Evolutionary conservation across 1,140 invertebrate genomes (phyloP).

Genomic region (Acromyrmex echinatior): DNA sequence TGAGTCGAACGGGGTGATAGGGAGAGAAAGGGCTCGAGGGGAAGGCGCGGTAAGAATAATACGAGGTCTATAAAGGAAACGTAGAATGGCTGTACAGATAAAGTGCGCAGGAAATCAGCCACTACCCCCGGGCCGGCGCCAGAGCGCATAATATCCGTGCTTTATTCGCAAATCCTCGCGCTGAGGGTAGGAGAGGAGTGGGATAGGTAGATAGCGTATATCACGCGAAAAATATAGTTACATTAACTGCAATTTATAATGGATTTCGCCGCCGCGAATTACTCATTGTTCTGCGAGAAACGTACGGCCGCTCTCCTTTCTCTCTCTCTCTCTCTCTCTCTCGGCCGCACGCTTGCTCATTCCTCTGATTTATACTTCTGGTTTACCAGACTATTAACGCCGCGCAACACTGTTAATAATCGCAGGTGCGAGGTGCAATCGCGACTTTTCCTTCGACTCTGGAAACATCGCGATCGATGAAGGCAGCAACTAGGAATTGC

Average conservation of each 20-base stretch:
- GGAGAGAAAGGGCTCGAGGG: not conserved
- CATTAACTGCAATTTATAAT: conserved; percentile 66
- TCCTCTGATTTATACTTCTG: conserved; percentile 63
- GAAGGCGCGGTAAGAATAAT: conserved; percentile 53
- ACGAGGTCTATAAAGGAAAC: conserved; percentile 61
- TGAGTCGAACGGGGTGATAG: not conserved
- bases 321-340: no score
- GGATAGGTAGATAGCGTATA: conserved; percentile 53
- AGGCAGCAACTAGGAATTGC: not conserved
- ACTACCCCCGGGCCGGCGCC: conserved; percentile 19
- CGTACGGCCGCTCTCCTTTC: conserved; percentile 18
- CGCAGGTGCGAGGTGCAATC: conserved; percentile 5
- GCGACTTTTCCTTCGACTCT: conserved; percentile 39
- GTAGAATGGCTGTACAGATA: conserved; percentile 59
- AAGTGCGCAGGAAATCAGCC: conserved; percentile 59
- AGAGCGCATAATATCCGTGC: conserved; percentile 58
- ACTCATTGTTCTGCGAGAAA: conserved; percentile 55
- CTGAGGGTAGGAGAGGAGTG: not conserved
- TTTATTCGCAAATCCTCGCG: conserved; percentile 61
- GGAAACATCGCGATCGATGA: conserved; percentile 38
- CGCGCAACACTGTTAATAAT: conserved; percentile 64
- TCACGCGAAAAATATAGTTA: conserved; percentile 65
- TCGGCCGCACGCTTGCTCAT: not conserved
- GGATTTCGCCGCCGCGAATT: conserved; percentile 63
- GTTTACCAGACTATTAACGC: conserved; percentile 65